These are phyloP conservation scores for Staurois parvus DNA, from an alignment of 2,797 vertebrate genomes.

Conservation along the genomic window DNA sequence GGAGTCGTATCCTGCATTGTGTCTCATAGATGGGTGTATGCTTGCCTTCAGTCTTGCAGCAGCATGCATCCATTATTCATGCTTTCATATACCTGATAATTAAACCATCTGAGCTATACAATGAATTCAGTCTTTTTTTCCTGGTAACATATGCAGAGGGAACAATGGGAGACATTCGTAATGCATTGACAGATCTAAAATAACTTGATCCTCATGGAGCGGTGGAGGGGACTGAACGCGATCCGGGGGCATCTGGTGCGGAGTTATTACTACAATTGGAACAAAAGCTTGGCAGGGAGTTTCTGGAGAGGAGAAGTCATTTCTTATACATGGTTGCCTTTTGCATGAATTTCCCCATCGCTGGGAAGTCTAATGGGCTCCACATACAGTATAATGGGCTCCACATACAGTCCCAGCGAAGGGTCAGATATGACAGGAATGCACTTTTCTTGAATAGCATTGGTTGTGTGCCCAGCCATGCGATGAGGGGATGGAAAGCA, in stretches of 20 bases:
- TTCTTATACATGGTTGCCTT: neutral
- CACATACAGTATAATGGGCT: slow-evolving; percentile 5
- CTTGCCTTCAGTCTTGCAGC: neutral
- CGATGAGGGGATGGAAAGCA: neutral
- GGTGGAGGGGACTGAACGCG: neutral
- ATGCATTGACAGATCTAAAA: neutral
- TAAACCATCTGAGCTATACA: slow-evolving; percentile 12
- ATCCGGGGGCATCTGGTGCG: neutral
- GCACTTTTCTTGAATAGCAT: neutral
- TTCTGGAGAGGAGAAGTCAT: neutral
- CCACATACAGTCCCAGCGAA: neutral
- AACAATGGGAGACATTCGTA: slow-evolving; percentile 2
- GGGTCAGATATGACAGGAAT: slow-evolving; percentile 22
- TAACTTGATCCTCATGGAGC: neutral
- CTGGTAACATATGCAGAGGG: slow-evolving; percentile 17
- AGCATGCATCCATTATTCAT: slow-evolving; percentile 39
- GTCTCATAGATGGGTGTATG: neutral
- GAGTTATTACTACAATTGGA: neutral
- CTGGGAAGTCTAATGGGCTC: slow-evolving; percentile 4
- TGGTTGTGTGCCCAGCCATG: neutral
- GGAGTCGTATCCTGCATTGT: neutral
- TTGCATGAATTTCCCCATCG: neutral
- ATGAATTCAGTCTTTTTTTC: neutral
- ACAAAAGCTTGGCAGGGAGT: neutral
- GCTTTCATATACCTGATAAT: slow-evolving; percentile 9